These are phyloP conservation scores for Hemichromis elongatus DNA, from an alignment of 2,113 vertebrate genomes.

Conservation along the genomic window DNA sequence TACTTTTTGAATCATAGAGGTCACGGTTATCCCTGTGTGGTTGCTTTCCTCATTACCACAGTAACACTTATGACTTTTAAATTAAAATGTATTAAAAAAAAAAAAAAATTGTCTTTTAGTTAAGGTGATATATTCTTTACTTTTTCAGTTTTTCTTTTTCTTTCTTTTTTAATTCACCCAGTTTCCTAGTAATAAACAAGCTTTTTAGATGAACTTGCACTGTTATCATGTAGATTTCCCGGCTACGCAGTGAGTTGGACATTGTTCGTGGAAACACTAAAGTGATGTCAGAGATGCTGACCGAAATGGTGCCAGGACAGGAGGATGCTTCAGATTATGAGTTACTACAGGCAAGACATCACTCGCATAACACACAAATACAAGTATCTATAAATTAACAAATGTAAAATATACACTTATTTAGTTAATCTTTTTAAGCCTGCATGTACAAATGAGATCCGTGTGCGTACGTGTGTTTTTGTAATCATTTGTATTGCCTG, in stretches of 20 bases:
- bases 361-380: no score
- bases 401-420: fast-evolving
- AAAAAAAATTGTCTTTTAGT: background rate
- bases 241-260: slow-evolving; percentile 92
- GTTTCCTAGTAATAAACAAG: background rate
- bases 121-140: background rate
- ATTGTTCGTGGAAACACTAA: slow-evolving; percentile 96
- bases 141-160: background rate
- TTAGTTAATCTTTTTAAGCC: fast-evolving
- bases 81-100: background rate
- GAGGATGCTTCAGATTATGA: slow-evolving; percentile 96
- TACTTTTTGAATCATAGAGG: background rate
- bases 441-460: background rate
- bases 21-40: fast-evolving
- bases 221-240: slow-evolving; percentile 77
- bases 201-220: background rate
- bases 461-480: background rate
- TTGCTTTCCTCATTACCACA: background rate
- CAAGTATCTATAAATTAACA: background rate
- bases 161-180: background rate
- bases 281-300: slow-evolving; percentile 99
- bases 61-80: background rate
- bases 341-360: slow-evolving; percentile 82
- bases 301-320: slow-evolving; percentile 96
- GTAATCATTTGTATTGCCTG: background rate